Conservation (phyloP, 2,888 invertebrate genomes). For the Trachelus tabidus region DNA sequence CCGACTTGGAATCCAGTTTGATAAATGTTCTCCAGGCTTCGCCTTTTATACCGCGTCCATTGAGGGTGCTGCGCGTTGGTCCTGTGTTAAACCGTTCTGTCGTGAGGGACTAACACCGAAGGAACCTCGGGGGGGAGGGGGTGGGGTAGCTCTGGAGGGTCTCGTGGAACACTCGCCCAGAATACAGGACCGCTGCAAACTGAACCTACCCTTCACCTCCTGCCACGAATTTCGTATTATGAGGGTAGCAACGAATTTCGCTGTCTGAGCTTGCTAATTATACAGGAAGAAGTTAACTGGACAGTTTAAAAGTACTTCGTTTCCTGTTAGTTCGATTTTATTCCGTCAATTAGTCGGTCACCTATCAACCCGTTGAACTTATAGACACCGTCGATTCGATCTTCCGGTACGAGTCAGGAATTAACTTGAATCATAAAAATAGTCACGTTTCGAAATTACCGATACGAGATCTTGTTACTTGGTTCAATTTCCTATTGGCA, state of each 20-base stretch:
- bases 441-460: not conserved
- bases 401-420: not conserved
- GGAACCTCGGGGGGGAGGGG: not conserved
- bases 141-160: not conserved
- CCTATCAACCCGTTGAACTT: not conserved
- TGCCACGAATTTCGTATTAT: no score
- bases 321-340: not conserved
- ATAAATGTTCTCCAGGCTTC: not conserved
- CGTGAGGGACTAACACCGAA: not conserved
- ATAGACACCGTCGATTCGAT: not conserved
- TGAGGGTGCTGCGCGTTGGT: not conserved
- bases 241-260: no score
- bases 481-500: not conserved
- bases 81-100: not conserved
- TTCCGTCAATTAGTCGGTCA: not conserved
- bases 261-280: not conserved
- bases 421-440: not conserved
- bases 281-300: not conserved
- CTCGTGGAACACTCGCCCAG: not conserved
- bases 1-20: not conserved
- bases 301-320: not conserved
- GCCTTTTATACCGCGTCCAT: not conserved
- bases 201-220: not conserved
- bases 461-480: not conserved
- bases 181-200: not conserved